Evolutionary conservation across 2,888 invertebrate genomes (phyloP).

Genomic region (Noctua pronuba): DNA sequence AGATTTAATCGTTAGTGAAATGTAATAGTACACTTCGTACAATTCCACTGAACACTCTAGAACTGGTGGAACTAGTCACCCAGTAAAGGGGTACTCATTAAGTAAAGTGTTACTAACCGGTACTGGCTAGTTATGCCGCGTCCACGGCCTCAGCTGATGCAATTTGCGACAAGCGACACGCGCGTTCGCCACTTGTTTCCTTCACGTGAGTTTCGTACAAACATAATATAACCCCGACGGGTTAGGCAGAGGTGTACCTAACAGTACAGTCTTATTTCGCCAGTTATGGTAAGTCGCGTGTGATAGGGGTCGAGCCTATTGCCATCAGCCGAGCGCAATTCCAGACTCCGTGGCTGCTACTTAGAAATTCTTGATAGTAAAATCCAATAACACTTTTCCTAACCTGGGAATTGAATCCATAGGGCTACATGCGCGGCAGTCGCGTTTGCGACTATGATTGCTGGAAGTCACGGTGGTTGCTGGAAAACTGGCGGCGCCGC

Average conservation of each 20-base stretch:
- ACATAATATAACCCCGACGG: not conserved
- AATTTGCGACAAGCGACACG: not conserved
- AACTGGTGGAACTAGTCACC: constrained; percentile 27
- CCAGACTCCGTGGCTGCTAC: not conserved
- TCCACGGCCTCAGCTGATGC: not conserved
- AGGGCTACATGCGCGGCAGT: not conserved
- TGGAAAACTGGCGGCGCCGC: too few species aligned
- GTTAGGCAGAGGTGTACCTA: not conserved
- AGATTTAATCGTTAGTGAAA: constrained; percentile 38
- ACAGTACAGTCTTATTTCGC: not conserved
- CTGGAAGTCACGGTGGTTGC: too few species aligned
- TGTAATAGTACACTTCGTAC: constrained; percentile 16
- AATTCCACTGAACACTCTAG: constrained; percentile 26
- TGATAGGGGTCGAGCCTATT: not conserved
- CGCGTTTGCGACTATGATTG: too few species aligned
- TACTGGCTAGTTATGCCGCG: not conserved
- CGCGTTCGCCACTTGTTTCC: not conserved
- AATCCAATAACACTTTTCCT: not conserved
- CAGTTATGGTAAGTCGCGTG: not conserved
- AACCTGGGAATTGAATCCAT: not conserved
- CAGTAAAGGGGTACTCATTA: constrained; percentile 52
- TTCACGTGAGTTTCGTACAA: not conserved
- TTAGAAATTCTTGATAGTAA: not conserved
- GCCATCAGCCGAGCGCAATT: not conserved
- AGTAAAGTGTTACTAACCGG: constrained; percentile 51